Evolutionary conservation across 2,113 vertebrate species (phyloP).

Genomic region (Myiozetetes cayanensis): DNA sequence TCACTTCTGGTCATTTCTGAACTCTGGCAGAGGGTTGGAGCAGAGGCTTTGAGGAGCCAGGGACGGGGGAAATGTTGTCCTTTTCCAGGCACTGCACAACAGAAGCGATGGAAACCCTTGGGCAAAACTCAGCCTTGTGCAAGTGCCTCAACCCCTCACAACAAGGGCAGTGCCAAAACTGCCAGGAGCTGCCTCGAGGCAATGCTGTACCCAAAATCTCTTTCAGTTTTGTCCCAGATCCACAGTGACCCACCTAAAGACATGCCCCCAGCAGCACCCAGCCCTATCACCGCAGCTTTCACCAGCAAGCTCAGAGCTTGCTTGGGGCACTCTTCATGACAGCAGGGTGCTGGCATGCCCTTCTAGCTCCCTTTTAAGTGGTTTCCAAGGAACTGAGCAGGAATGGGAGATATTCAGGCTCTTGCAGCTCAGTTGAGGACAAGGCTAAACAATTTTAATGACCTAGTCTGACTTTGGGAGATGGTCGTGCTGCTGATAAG

Average conservation of each 20-base stretch:
- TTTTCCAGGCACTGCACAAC: not conserved
- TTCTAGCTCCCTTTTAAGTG: not conserved
- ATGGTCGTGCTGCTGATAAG: fast-evolving
- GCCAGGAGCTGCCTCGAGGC: not conserved
- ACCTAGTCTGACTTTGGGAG: not conserved
- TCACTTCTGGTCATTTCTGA: not conserved
- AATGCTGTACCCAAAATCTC: fast-evolving
- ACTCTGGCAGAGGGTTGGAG: not conserved
- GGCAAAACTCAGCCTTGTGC: not conserved
- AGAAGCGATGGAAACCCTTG: not conserved
- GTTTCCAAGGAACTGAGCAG: not conserved
- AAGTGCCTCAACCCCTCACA: not conserved
- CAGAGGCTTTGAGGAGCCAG: not conserved
- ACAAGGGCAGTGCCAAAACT: fast-evolving
- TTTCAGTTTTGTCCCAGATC: too few relatives aligned
- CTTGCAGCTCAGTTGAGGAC: not conserved
- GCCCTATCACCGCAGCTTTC: fast-evolving
- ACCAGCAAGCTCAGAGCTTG: not conserved
- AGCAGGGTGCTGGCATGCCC: not conserved
- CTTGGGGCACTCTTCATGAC: fast-evolving
- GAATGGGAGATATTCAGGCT: not conserved
- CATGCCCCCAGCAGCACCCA: not conserved
- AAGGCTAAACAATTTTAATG: not conserved
- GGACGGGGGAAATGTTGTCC: fast-evolving
- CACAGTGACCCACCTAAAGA: not conserved